These are phyloP conservation scores for Microchrysa polita DNA, from an alignment of 2,888 invertebrate genomes.

Conservation along the genomic window DNA sequence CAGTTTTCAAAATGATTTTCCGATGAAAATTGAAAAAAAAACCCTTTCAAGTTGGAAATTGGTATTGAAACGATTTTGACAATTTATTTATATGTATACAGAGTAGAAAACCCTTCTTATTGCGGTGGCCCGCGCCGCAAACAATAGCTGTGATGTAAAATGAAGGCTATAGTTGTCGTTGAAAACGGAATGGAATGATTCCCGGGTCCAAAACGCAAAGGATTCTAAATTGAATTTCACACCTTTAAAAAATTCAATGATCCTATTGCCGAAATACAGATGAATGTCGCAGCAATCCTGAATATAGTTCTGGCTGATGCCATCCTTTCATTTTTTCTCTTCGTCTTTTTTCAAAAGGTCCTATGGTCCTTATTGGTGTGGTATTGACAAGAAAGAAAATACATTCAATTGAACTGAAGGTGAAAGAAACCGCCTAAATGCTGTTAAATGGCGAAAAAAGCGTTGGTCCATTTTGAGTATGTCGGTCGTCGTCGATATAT, in stretches of 20 bases:
- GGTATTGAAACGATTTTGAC: constrained; percentile 29
- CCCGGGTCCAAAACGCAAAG: too few species aligned
- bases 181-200: constrained; percentile 29
- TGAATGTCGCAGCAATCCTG: too few species aligned
- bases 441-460: constrained; percentile 33
- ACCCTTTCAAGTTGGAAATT: constrained; percentile 38
- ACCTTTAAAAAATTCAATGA: constrained; percentile 27
- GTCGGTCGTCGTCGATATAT: too few species aligned
- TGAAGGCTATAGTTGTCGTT: constrained; percentile 25
- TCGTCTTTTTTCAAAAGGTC: neutral
- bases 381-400: constrained; percentile 9
- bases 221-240: constrained; percentile 38
- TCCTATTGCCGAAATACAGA: neutral
- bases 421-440: constrained; percentile 39
- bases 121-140: constrained; percentile 16
- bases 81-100: constrained; percentile 39
- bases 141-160: constrained; percentile 31
- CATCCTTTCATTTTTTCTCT: too few species aligned
- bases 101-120: constrained; percentile 27
- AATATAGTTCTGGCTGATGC: too few species aligned
- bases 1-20: constrained; percentile 21
- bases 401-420: constrained; percentile 34
- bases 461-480: constrained; percentile 24
- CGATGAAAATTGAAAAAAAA: constrained; percentile 26
- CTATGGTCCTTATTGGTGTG: constrained; percentile 24